phyloP scores from a whole-genome alignment of 2,797 vertebrate species.

The Fundulus diaphanus region DNA sequence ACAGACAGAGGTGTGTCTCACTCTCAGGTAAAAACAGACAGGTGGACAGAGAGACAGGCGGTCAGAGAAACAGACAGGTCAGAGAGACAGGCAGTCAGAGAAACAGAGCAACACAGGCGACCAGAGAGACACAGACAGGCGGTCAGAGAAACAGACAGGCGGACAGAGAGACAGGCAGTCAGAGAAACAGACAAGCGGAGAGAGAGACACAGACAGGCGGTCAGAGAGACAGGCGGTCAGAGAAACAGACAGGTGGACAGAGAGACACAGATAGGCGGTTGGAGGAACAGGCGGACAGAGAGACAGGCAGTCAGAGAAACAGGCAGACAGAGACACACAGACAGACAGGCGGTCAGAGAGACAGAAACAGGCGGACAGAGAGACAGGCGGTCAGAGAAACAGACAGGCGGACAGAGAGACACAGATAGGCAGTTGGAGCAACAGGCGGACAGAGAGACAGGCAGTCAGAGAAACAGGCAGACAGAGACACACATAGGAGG shows the following conservation, averaged over 20 bases:
- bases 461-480: not conserved
- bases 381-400: not conserved
- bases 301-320: no score
- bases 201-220: no score
- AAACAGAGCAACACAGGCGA: no score
- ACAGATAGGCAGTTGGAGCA: not conserved
- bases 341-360: no score
- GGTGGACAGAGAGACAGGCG: not conserved
- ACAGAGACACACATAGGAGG: no score
- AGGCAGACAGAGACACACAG: no score
- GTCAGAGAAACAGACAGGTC: not conserved
- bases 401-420: not conserved
- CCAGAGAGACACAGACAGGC: no score
- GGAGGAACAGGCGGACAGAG: not conserved
- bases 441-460: not conserved
- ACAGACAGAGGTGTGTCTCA: not conserved
- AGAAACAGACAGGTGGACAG: not conserved
- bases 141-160: no score
- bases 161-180: no score
- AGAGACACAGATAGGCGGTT: not conserved
- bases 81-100: not conserved
- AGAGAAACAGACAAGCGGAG: no score
- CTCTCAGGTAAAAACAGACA: not conserved
- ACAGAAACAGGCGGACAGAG: no score
- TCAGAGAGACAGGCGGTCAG: not conserved